A percentile compares a stretch with the other conserved stretches of the same genome.
These are phyloP conservation scores for Malthinus seriepunctatus DNA, from an alignment of 2,888 invertebrate genomes.

Conservation along the genomic window DNA sequence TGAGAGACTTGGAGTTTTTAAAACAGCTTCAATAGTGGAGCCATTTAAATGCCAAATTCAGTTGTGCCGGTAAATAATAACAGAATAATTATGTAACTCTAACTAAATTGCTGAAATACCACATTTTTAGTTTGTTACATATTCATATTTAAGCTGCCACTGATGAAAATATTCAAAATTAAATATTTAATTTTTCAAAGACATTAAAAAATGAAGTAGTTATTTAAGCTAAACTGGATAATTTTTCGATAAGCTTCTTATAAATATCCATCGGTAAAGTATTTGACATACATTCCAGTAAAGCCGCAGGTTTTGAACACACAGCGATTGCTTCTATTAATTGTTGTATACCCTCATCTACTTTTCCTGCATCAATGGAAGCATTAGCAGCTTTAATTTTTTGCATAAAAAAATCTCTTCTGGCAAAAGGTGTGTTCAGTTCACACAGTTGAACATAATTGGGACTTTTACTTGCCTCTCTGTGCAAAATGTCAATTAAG, in stretches of 20 bases:
- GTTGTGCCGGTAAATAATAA: too few species aligned
- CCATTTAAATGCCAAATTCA: too few species aligned
- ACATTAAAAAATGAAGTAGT: too few species aligned
- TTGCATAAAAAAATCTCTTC: constrained; percentile 23
- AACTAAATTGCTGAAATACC: too few species aligned
- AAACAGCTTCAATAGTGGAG: too few species aligned
- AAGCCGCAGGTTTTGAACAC: constrained; percentile 17
- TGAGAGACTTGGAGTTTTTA: too few species aligned
- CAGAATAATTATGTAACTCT: too few species aligned
- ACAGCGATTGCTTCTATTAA: constrained; percentile 24
- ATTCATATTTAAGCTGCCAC: too few species aligned
- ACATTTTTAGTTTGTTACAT: too few species aligned
- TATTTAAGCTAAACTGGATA: constrained; percentile 14
- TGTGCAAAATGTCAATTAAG: constrained; percentile 20
- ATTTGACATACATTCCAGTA: constrained; percentile 22
- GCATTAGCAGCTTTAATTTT: constrained; percentile 17
- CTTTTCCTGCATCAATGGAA: constrained; percentile 12
- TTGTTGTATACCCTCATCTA: constrained; percentile 8
- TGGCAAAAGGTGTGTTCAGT: constrained; percentile 4
- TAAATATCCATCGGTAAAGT: constrained; percentile 15
- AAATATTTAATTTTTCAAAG: too few species aligned
- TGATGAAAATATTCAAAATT: too few species aligned
- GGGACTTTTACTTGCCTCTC: constrained; percentile 10
- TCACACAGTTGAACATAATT: constrained; percentile 4
- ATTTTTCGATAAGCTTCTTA: constrained; percentile 16